Percentiles rank a stretch among this genome's conserved stretches.
phyloP scores from a whole-genome alignment of 23 tunicate species.

The Ciona savignyi region DNA sequence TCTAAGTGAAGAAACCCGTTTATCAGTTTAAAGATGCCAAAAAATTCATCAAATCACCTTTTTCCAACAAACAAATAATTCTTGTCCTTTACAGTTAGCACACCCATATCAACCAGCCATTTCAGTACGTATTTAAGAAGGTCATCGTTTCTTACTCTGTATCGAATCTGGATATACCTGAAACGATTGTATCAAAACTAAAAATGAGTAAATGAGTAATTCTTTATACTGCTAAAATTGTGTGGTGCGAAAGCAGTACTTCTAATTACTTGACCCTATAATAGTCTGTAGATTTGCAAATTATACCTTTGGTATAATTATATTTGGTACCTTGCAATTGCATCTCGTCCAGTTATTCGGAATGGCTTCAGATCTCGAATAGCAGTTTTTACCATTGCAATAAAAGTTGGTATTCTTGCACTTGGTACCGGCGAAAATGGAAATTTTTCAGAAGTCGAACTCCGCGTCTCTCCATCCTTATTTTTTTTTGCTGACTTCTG shows the following conservation, averaged over 20 bases:
- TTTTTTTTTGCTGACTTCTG: background rate
- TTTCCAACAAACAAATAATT: slow-evolving; percentile 35
- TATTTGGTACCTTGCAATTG: slow-evolving; percentile 81
- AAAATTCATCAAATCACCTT: too few species aligned
- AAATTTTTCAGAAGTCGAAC: background rate
- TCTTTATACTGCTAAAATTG: too few species aligned
- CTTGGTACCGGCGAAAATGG: slow-evolving; percentile 37
- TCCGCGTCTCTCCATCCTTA: background rate
- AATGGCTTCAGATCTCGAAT: slow-evolving; percentile 66
- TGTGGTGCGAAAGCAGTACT: too few species aligned
- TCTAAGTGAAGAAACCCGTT: too few species aligned
- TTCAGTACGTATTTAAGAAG: slow-evolving; percentile 52
- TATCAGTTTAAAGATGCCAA: too few species aligned
- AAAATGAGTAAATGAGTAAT: too few species aligned
- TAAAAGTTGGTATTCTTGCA: slow-evolving; percentile 49
- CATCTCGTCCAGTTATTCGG: slow-evolving; percentile 36
- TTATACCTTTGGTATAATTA: too few species aligned
- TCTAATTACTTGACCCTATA: too few species aligned
- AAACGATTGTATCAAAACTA: background rate
- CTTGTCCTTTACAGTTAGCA: slow-evolving; percentile 17
- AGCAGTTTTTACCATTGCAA: slow-evolving; percentile 91
- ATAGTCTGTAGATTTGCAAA: too few species aligned
- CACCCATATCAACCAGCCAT: slow-evolving; percentile 77
- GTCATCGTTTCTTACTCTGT: slow-evolving; percentile 34
- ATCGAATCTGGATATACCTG: slow-evolving; percentile 71